These are phyloP conservation scores for Drosophila repleta DNA, from an alignment of 1,140 invertebrate genomes.

Conservation along the genomic window DNA sequence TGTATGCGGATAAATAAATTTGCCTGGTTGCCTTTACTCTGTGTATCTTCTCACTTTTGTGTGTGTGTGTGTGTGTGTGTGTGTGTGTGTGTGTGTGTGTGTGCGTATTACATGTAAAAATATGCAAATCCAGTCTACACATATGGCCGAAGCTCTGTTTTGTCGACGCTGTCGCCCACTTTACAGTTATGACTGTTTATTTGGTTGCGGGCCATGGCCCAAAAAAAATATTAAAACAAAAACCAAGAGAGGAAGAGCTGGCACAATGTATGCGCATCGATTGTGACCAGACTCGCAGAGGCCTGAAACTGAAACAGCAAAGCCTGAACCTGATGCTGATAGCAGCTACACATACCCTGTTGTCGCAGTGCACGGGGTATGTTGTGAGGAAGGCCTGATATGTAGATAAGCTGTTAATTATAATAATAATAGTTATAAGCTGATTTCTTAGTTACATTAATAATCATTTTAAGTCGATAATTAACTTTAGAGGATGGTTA, in stretches of 20 bases:
- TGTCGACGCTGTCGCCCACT: constrained; percentile 51
- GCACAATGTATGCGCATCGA: constrained; percentile 46
- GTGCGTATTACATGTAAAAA: constrained; percentile 59
- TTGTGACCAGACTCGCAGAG: constrained; percentile 39
- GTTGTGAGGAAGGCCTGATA: neutral
- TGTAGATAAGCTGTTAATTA: neutral
- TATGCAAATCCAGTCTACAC: constrained; percentile 75
- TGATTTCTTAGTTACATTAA: neutral
- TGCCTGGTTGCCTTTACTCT: constrained; percentile 29
- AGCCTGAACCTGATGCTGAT: neutral
- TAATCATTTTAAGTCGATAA: too few species aligned
- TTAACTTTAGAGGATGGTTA: too few species aligned
- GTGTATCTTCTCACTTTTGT: constrained; percentile 11
- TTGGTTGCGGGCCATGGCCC: constrained; percentile 46
- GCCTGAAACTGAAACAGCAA: constrained; percentile 4
- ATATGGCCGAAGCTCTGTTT: constrained; percentile 69
- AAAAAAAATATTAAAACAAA: constrained; percentile 20
- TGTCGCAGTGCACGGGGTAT: neutral
- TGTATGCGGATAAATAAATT: constrained; percentile 65
- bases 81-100: constrained; percentile 8
- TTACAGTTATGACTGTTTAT: constrained; percentile 73
- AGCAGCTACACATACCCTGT: constrained; percentile 4
- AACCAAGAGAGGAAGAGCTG: constrained; percentile 11
- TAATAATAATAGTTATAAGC: neutral
- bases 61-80: neutral